phyloP scores from a whole-genome alignment of 2,113 vertebrate genomes.

The Brienomyrus longianalis region DNA sequence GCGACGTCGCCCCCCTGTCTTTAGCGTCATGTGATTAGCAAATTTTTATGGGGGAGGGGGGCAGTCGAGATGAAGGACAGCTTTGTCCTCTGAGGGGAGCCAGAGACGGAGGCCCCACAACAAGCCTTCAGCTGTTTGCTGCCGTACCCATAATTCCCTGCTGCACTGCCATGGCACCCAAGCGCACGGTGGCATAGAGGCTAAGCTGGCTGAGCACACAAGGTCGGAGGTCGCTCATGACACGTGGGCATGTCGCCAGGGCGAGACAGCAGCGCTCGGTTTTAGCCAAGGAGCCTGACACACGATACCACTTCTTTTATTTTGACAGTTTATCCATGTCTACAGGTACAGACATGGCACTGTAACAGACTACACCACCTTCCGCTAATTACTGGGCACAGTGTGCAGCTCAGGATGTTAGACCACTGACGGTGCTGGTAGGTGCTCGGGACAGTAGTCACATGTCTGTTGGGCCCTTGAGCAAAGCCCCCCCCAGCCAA shows the following conservation, averaged over 20 bases:
- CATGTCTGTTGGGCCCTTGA: too few species aligned
- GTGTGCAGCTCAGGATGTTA: not conserved
- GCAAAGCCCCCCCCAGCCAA: not conserved
- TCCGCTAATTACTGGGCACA: not conserved
- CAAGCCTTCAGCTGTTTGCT: not conserved
- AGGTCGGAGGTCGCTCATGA: not conserved
- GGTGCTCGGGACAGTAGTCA: not conserved
- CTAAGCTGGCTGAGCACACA: not conserved
- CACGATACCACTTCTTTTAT: not conserved
- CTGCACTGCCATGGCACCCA: not conserved
- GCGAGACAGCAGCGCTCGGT: not conserved
- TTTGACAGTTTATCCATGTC: not conserved
- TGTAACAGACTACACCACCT: not conserved
- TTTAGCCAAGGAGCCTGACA: not conserved
- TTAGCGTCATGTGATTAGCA: constrained; percentile 1
- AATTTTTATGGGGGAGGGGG: too few species aligned
- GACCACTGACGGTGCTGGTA: not conserved
- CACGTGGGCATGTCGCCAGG: not conserved
- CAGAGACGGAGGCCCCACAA: not conserved
- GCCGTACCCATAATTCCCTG: not conserved
- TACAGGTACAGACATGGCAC: not conserved
- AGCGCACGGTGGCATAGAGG: not conserved
- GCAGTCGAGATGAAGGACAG: not conserved
- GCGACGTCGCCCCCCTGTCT: not conserved
- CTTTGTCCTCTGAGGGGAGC: not conserved